Conservation (phyloP, 2,888 invertebrate species). For the Elgonia sp. region DNA sequence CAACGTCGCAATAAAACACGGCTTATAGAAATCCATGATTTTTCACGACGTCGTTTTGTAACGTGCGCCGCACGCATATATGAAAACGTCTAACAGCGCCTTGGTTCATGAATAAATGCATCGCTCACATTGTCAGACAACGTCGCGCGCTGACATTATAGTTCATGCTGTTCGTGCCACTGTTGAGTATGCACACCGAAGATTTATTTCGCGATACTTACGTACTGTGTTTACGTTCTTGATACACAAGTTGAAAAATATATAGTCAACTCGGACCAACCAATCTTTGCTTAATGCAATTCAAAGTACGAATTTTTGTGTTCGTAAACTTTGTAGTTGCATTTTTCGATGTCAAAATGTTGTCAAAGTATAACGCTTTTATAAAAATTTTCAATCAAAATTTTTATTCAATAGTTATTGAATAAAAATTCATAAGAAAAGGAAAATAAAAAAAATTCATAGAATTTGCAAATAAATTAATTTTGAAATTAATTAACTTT, state of each 20-base stretch:
- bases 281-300: constrained; percentile 14
- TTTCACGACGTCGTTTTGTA: constrained; percentile 58
- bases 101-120: constrained; percentile 73
- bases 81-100: constrained; percentile 54
- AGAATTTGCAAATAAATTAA: too few relatives aligned
- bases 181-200: constrained; percentile 51
- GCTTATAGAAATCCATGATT: constrained; percentile 52
- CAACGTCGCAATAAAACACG: constrained; percentile 40
- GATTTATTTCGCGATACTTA: constrained; percentile 63
- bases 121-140: constrained; percentile 70
- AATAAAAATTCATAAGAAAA: too few relatives aligned
- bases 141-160: constrained; percentile 63
- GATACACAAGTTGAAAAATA: constrained; percentile 52
- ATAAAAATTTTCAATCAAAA: neutral
- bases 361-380: neutral
- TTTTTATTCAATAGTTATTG: too few relatives aligned
- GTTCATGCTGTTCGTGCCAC: constrained; percentile 69
- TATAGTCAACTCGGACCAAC: constrained; percentile 6
- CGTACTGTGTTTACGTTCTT: constrained; percentile 49
- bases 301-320: neutral
- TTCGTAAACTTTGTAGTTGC: neutral
- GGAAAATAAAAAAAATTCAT: too few relatives aligned
- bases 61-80: constrained; percentile 38
- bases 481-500: too few relatives aligned
- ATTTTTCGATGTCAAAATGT: neutral